Evolutionary conservation across 2,888 invertebrate genomes (phyloP).

Genomic region (Lottia gigantea): DNA sequence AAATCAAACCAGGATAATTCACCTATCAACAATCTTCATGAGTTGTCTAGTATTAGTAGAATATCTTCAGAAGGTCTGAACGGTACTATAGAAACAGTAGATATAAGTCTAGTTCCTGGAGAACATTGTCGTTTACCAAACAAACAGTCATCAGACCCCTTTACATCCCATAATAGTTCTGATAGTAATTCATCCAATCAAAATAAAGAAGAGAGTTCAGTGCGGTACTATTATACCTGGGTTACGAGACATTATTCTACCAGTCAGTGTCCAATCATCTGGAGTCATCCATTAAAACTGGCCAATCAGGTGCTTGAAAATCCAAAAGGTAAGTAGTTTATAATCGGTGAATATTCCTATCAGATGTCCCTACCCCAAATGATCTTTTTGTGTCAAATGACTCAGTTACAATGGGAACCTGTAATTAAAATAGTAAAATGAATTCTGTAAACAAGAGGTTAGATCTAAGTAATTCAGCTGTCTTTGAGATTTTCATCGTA

Average conservation of each 20-base stretch:
- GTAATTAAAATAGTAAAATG: too few species aligned
- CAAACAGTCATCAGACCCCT: conserved; percentile 16
- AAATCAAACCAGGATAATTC: conserved; percentile 17
- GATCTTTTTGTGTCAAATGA: too few species aligned
- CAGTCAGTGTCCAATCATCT: conserved; percentile 49
- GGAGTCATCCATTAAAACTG: conserved; percentile 54
- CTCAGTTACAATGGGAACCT: too few species aligned
- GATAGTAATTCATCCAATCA: background rate
- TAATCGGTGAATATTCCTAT: too few species aligned
- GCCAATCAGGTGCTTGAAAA: conserved; percentile 35
- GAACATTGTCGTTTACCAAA: background rate
- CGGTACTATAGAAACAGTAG: conserved; percentile 22
- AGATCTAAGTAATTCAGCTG: too few species aligned
- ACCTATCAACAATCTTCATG: conserved; percentile 21
- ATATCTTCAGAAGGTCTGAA: conserved; percentile 35
- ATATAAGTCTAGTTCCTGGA: conserved; percentile 8
- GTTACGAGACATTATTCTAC: conserved; percentile 56
- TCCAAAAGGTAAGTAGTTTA: background rate
- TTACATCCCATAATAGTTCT: background rate
- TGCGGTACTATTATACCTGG: conserved; percentile 51
- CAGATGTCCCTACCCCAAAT: too few species aligned
- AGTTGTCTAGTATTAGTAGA: conserved; percentile 37
- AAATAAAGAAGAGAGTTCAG: conserved; percentile 16
- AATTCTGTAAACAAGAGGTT: too few species aligned
- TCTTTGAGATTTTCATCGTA: too few species aligned